Percentiles rank a stretch among this genome's conserved stretches.
phyloP scores from a whole-genome alignment of 1,140 invertebrate genomes.

The Drosophila azteca region DNA sequence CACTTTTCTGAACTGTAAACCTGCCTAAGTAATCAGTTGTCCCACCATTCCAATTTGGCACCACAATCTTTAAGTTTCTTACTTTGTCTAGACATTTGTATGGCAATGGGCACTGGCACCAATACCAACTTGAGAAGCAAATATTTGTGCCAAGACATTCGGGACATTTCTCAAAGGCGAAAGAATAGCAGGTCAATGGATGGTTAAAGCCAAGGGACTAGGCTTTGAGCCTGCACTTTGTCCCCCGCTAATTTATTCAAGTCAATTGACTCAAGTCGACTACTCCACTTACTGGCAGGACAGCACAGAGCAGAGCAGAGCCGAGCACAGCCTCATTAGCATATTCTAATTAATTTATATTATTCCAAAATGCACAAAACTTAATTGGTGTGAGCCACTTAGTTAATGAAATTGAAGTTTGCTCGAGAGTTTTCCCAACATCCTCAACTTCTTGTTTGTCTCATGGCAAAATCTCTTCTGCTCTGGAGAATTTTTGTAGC shows the following conservation, averaged over 20 bases:
- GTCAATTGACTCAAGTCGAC: slow-evolving; percentile 65
- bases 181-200: slow-evolving; percentile 27
- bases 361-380: slow-evolving; percentile 79
- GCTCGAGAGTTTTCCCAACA: slow-evolving; percentile 4
- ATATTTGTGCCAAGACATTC: slow-evolving; percentile 31
- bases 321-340: slow-evolving; percentile 65
- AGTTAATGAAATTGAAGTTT: slow-evolving; percentile 80
- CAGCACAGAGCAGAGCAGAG: too few species aligned
- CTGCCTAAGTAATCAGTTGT: too few species aligned
- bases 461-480: slow-evolving; percentile 29
- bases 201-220: slow-evolving; percentile 41
- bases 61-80: background rate
- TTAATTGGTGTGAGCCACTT: slow-evolving; percentile 79
- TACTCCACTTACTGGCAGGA: slow-evolving; percentile 6
- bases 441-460: background rate
- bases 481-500: too few species aligned
- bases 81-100: slow-evolving; percentile 19
- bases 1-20: too few species aligned
- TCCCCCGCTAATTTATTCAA: slow-evolving; percentile 73
- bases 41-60: background rate
- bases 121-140: slow-evolving; percentile 19
- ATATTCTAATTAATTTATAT: slow-evolving; percentile 83
- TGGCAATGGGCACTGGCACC: slow-evolving; percentile 6
- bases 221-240: slow-evolving; percentile 50
- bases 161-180: slow-evolving; percentile 13